These are phyloP conservation scores for Parnassius apollo DNA, from an alignment of 2,888 invertebrate genomes.

Conservation along the genomic window DNA sequence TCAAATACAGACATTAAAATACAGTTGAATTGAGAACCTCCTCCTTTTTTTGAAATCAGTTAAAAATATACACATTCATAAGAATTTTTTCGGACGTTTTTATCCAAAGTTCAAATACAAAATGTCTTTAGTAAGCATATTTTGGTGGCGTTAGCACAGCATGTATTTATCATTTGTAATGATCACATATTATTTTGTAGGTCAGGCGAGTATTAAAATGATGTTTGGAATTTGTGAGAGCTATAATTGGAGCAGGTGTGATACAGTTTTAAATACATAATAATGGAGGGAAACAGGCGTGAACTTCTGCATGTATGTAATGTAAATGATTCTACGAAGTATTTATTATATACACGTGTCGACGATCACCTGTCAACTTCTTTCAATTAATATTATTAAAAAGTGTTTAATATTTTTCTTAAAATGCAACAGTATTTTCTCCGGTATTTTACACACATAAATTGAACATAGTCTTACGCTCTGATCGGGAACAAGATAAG, in stretches of 20 bases:
- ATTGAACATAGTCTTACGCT: too few relatives aligned
- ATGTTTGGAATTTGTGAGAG: neutral
- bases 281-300: neutral
- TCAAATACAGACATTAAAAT: too few relatives aligned
- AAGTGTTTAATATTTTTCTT: neutral
- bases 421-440: too few relatives aligned
- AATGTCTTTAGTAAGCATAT: too few relatives aligned
- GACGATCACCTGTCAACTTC: neutral
- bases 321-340: neutral
- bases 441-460: too few relatives aligned
- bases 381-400: neutral
- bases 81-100: too few relatives aligned
- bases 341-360: neutral
- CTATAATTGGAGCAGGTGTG: slow-evolving; percentile 1
- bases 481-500: too few relatives aligned
- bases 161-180: neutral
- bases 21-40: too few relatives aligned
- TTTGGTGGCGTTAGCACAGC: too few relatives aligned
- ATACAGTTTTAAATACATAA: neutral
- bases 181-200: neutral
- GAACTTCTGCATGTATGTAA: slow-evolving; percentile 1
- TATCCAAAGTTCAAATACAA: too few relatives aligned
- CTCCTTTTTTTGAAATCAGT: too few relatives aligned
- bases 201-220: neutral
- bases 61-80: too few relatives aligned